A percentile compares a stretch with the other conserved stretches of the same genome.
These are phyloP conservation scores for Erebia ligea DNA, from an alignment of 2,888 invertebrate species.

Conservation along the genomic window DNA sequence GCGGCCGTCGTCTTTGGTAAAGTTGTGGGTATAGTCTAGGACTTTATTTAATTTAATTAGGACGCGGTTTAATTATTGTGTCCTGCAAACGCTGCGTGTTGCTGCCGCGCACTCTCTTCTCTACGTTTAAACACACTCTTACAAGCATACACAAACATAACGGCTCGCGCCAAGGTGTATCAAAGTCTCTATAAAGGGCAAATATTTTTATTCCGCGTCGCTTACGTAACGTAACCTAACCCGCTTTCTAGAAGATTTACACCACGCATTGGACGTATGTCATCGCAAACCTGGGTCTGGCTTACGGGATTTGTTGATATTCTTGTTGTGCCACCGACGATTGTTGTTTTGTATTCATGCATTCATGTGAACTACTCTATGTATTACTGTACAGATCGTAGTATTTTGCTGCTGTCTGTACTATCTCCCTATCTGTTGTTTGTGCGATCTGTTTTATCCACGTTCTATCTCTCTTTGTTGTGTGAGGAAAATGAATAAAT, in stretches of 20 bases:
- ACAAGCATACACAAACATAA: no score
- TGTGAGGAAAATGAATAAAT: no score
- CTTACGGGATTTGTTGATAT: constrained; percentile 37
- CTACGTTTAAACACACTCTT: no score
- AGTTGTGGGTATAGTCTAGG: no score
- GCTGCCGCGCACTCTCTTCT: no score
- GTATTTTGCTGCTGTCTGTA: not conserved
- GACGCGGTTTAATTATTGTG: no score
- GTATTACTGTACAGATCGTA: not conserved
- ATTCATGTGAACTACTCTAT: constrained; percentile 12
- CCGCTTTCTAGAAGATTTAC: constrained; percentile 49
- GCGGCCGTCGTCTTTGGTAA: no score
- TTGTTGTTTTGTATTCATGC: constrained; percentile 34
- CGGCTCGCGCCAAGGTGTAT: no score
- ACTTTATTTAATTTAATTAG: no score
- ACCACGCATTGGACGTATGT: constrained; percentile 56
- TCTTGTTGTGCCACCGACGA: constrained; percentile 32
- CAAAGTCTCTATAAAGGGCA: not conserved
- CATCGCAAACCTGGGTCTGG: constrained; percentile 44
- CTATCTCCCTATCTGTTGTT: not conserved
- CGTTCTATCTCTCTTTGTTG: no score
- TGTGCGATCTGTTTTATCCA: no score
- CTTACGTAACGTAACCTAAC: constrained; percentile 1
- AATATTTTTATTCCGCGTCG: constrained; percentile 8
- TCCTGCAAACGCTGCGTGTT: no score